Conservation (phyloP, 2,888 invertebrate species). For the Lissocephala sabroskyi region DNA sequence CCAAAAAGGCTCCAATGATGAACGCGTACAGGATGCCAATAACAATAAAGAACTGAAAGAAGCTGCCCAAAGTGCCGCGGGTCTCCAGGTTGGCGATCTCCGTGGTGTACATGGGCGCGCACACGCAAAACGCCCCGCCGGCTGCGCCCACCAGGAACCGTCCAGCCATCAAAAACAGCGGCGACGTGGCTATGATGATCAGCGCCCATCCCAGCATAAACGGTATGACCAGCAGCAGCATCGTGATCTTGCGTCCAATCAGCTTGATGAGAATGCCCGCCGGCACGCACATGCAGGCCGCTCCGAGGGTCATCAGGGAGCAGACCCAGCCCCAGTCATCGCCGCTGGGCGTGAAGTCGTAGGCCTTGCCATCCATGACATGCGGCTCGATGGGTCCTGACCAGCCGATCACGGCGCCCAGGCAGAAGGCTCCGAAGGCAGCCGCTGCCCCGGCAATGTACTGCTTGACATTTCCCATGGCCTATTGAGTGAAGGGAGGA, state of each 20-base stretch:
- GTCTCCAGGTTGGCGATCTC: constrained; percentile 87
- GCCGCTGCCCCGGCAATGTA: constrained; percentile 52
- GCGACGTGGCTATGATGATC: constrained; percentile 80
- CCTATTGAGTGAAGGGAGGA: constrained; percentile 25
- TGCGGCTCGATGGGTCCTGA: constrained; percentile 44
- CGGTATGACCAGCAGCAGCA: constrained; percentile 73
- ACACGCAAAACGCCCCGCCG: constrained; percentile 83
- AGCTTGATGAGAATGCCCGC: constrained; percentile 79
- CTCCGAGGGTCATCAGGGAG: constrained; percentile 80
- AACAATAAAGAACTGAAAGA: constrained; percentile 87
- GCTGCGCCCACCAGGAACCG: constrained; percentile 58
- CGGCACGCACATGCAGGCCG: constrained; percentile 80
- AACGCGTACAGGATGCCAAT: constrained; percentile 85
- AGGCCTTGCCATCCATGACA: constrained; percentile 39
- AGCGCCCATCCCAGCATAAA: constrained; percentile 83
- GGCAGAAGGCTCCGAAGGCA: constrained; percentile 50
- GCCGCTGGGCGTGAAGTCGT: constrained; percentile 73
- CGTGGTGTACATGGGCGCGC: constrained; percentile 85
- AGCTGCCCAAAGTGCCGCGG: constrained; percentile 86
- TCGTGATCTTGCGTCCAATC: constrained; percentile 79
- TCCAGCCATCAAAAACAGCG: constrained; percentile 55
- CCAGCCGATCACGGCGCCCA: constrained; percentile 52
- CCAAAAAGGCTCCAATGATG: constrained; percentile 73
- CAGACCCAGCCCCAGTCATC: constrained; percentile 80
- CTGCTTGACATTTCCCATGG: constrained; percentile 41